Evolutionary conservation across 2,113 vertebrate species (phyloP), one percentile per base, ranked within the genome.

Genomic region (Theropithecus gelada): DNA sequence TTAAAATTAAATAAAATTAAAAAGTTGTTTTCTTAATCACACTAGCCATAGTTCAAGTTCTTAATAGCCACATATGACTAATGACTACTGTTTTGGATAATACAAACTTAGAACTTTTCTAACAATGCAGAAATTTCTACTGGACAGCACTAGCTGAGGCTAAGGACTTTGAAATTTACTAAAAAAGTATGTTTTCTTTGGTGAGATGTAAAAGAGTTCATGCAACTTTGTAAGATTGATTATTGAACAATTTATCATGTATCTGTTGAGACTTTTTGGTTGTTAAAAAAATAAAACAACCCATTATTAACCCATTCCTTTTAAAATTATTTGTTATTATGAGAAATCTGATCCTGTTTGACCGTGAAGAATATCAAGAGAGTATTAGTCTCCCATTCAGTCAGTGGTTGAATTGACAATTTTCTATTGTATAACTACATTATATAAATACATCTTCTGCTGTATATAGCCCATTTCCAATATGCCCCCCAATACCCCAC

Each of bases 401-500:
- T 96, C 57, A 76, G 0, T 81, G 48, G 2, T 11, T 50, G 48
- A 61, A 52, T 35, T 79, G 48, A 35, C 66, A 18, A 35, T 61
- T 66, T 90, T 82, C 43, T 64, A 38, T 8, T 61, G 4, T 52
- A 25, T 40, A 61, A 61, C 10, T 25, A 18, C 18, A 55, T 55
- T 55, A 20, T 55, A 55, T 55, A 55, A 55, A 18, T 55, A 55
- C 52, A 55, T 55, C 20, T 55, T 20, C 52, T 55, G 52, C 52
- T 55, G 18, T 55, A 55, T 55, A 55, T 55, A 84, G 78, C 2
- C 20, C 50, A 6, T 22, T 84, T 90, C 22, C 35, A 82, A 6
- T 38, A 75, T 0, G 8, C 6, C 9, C 5, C 3, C 4, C 17
- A 16, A 0, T 30, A 6, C 32, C 14, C 25, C 14, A 1, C 18